Evolutionary conservation across 2,797 vertebrate species (phyloP).

Genomic region (Scyliorhinus canicula): DNA sequence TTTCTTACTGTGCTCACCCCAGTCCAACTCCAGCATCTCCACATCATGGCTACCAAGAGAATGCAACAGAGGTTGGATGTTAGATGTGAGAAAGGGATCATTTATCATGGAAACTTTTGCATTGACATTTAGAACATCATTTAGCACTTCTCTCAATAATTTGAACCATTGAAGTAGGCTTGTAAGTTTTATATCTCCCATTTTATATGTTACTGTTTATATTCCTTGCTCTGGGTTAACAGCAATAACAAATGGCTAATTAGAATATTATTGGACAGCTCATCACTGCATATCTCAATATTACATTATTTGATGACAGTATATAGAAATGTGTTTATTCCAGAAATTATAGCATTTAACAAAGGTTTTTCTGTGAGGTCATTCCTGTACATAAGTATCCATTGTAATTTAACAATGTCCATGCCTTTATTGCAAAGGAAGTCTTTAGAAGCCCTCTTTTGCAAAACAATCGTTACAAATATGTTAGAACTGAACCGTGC

Average conservation of each 20-base stretch:
- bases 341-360: not conserved
- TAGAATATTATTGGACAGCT: not conserved
- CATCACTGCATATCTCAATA: not conserved
- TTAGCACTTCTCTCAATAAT: not conserved
- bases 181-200: not conserved
- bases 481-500: not conserved
- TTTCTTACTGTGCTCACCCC: too few species aligned
- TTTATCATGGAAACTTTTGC: not conserved
- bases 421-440: not conserved
- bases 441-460: not conserved
- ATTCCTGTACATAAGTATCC: not conserved
- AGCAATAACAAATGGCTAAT: not conserved
- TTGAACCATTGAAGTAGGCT: not conserved
- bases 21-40: too few species aligned
- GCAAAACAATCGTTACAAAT: not conserved
- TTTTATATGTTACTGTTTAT: not conserved
- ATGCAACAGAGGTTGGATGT: not conserved
- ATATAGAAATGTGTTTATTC: conserved; percentile 12
- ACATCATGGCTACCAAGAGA: too few species aligned
- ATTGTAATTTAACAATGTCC: not conserved
- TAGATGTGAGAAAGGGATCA: not conserved
- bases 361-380: not conserved
- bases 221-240: not conserved
- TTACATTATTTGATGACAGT: not conserved
- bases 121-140: not conserved